Conservation (phyloP, 2,888 invertebrate genomes). For the Herminia tarsipennalis region DNA sequence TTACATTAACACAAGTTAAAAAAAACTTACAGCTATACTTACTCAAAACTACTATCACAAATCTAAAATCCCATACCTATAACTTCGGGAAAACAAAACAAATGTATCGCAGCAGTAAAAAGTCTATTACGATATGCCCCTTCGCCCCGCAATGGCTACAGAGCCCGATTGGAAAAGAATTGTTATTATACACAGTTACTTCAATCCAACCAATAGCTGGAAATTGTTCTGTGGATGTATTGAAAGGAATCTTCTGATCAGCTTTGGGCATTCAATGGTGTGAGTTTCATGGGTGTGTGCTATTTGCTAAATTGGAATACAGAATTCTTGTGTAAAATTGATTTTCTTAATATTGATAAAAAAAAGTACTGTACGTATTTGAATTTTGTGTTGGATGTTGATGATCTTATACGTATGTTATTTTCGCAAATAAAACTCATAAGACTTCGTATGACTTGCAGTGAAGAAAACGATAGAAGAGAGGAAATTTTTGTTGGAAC, state of each 20-base stretch:
- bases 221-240: slow-evolving; percentile 12
- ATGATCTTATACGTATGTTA: too few species aligned
- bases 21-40: too few species aligned
- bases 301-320: slow-evolving; percentile 28
- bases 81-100: slow-evolving; percentile 7
- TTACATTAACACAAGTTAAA: too few species aligned
- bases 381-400: too few species aligned
- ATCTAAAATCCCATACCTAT: slow-evolving; percentile 6
- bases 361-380: too few species aligned
- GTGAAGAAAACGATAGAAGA: too few species aligned
- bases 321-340: not conserved
- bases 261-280: not conserved
- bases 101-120: slow-evolving; percentile 37
- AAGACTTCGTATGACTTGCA: too few species aligned
- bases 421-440: too few species aligned
- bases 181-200: slow-evolving; percentile 27
- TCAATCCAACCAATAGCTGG: slow-evolving; percentile 22
- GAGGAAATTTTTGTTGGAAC: too few species aligned
- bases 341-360: not conserved
- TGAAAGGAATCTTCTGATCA: slow-evolving; percentile 14
- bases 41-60: too few species aligned
- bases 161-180: slow-evolving; percentile 36
- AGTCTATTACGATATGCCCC: slow-evolving; percentile 35
- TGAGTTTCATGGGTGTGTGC: not conserved
- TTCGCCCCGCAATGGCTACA: slow-evolving; percentile 25